Percentiles rank a stretch among this genome's conserved stretches.
Conservation (phyloP, 92 coral and sea anemone genomes). For the Siderastrea radians region DNA sequence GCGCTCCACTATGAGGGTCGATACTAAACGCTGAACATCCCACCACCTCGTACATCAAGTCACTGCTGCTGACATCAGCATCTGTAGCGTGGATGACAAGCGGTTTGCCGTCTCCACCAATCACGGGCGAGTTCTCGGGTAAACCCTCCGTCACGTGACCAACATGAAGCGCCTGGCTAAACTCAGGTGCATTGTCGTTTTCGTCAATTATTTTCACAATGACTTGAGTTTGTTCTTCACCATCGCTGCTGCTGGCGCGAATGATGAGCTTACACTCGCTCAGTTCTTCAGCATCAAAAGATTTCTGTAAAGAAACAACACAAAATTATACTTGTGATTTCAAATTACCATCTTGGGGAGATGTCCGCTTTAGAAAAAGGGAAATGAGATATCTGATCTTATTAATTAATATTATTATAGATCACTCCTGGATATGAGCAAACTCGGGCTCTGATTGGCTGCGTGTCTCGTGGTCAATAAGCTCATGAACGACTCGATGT, state of each 20-base stretch:
- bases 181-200: conserved; percentile 91
- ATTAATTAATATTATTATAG: too few species aligned
- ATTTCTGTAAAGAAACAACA: conserved; percentile 52
- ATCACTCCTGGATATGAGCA: too few species aligned
- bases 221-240: conserved; percentile 72
- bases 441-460: too few species aligned
- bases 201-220: conserved; percentile 75
- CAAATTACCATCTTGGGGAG: not conserved
- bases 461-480: too few species aligned
- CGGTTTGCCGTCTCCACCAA: conserved; percentile 71
- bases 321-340: not conserved
- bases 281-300: conserved; percentile 86
- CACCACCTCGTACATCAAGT: conserved; percentile 87
- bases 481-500: too few species aligned
- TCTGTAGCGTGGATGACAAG: conserved; percentile 87
- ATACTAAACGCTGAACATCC: conserved; percentile 73
- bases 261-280: conserved; percentile 82
- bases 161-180: conserved; percentile 51
- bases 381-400: too few species aligned
- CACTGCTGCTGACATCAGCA: conserved; percentile 71
- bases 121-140: conserved; percentile 75
- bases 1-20: conserved; percentile 79
- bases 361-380: too few species aligned
- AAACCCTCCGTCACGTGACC: conserved; percentile 88
- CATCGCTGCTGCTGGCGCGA: conserved; percentile 81